Evolutionary conservation across 2,888 invertebrate species (phyloP).

Genomic region (Pemphredon lugubris): DNA sequence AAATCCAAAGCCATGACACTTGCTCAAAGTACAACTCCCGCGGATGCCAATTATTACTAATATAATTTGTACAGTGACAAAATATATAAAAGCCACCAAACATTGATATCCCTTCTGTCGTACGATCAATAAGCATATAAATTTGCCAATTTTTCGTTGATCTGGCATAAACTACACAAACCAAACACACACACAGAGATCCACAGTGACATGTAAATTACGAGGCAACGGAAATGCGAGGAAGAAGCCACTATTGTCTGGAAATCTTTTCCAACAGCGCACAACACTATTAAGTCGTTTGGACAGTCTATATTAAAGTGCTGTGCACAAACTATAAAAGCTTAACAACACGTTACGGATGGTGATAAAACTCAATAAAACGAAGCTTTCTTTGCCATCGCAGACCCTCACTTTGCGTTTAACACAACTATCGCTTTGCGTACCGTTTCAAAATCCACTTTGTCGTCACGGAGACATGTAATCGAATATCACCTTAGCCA

Average conservation of each 20-base stretch:
- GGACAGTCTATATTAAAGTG: background rate
- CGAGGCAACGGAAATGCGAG: background rate
- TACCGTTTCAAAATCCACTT: constrained; percentile 52
- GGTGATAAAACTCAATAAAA: constrained; percentile 11
- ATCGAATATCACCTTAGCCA: constrained; percentile 25
- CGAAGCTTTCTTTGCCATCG: constrained; percentile 8
- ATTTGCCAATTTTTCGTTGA: background rate
- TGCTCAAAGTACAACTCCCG: background rate
- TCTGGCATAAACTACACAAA: background rate
- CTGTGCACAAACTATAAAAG: background rate
- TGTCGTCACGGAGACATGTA: constrained; percentile 11
- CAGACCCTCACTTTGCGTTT: background rate
- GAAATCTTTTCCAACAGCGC: background rate
- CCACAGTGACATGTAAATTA: background rate
- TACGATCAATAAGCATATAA: background rate
- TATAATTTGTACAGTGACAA: background rate
- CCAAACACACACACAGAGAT: background rate
- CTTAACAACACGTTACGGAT: background rate
- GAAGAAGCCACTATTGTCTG: background rate
- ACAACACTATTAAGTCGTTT: too few relatives aligned
- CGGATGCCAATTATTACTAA: background rate
- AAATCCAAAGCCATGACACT: too few relatives aligned
- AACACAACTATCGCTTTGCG: constrained; percentile 1
- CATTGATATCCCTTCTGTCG: too few relatives aligned
- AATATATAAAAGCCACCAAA: too few relatives aligned